Evolutionary conservation across 1,140 invertebrate species (phyloP).

Genomic region (Anoplolepis gracilipes): DNA sequence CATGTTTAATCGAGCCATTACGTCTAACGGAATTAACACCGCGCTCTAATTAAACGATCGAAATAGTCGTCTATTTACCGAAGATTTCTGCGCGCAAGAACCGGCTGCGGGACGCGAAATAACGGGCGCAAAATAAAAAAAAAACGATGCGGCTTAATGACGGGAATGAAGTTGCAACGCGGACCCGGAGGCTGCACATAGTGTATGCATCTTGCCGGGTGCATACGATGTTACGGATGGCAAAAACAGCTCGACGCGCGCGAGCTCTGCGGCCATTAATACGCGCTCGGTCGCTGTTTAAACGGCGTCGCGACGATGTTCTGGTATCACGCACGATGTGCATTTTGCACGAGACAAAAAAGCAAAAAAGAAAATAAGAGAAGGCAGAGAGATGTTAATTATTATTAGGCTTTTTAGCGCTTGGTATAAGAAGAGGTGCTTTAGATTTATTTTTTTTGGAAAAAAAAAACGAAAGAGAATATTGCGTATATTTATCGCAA

Average conservation of each 20-base stretch:
- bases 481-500: not conserved
- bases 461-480: not conserved
- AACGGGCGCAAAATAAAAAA: conserved; percentile 54
- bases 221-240: conserved; percentile 56
- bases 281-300: conserved; percentile 46
- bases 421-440: not conserved
- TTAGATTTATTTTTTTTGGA: not conserved
- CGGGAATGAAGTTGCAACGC: conserved; percentile 59
- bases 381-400: conserved; percentile 12
- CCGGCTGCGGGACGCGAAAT: conserved; percentile 47
- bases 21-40: conserved; percentile 27
- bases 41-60: conserved; percentile 55
- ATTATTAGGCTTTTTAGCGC: conserved; percentile 20
- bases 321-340: conserved; percentile 30
- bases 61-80: conserved; percentile 46
- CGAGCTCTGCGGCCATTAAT: conserved; percentile 49
- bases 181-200: conserved; percentile 41
- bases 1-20: conserved; percentile 17
- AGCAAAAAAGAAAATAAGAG: not conserved
- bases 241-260: conserved; percentile 41
- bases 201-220: conserved; percentile 51
- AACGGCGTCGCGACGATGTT: conserved; percentile 53
- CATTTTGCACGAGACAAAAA: conserved; percentile 33
- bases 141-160: conserved; percentile 49
- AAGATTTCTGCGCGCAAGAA: conserved; percentile 14